Evolutionary conservation across 2,797 vertebrate genomes (phyloP).

Genomic region (Pipistrellus kuhlii): DNA sequence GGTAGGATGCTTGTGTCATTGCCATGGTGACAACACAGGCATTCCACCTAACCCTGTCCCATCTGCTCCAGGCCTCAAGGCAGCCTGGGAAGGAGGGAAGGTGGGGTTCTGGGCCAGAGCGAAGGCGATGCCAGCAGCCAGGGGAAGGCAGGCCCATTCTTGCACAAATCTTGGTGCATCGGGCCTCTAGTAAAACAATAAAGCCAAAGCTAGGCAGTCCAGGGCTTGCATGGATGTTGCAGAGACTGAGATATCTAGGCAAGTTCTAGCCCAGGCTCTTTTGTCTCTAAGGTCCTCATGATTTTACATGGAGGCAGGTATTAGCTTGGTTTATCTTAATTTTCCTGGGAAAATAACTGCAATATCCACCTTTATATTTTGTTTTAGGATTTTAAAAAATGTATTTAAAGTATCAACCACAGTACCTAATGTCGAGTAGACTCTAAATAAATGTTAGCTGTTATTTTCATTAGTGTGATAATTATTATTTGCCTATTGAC

Average conservation of each 20-base stretch:
- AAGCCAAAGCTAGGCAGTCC: background rate
- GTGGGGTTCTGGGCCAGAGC: too few relatives aligned
- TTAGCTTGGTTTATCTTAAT: background rate
- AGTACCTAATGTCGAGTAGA: slow-evolving; percentile 22
- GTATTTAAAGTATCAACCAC: background rate
- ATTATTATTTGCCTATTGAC: slow-evolving; percentile 73
- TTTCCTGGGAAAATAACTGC: background rate
- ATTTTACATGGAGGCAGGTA: background rate
- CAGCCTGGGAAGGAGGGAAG: too few relatives aligned
- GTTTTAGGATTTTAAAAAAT: background rate
- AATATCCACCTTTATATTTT: slow-evolving; percentile 16
- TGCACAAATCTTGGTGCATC: too few relatives aligned
- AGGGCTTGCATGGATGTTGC: background rate
- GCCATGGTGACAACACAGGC: too few relatives aligned
- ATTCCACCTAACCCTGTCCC: too few relatives aligned
- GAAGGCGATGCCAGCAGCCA: too few relatives aligned
- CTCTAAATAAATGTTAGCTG: slow-evolving; percentile 63
- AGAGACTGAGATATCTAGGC: background rate
- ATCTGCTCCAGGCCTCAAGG: too few relatives aligned
- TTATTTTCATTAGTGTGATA: slow-evolving; percentile 71
- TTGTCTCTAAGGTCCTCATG: background rate
- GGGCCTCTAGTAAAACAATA: background rate
- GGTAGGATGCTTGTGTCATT: too few relatives aligned
- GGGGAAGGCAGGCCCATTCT: too few relatives aligned
- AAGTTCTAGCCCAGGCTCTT: background rate